Conservation (phyloP, 2,797 vertebrate species). For the Intellagama lesueurii region DNA sequence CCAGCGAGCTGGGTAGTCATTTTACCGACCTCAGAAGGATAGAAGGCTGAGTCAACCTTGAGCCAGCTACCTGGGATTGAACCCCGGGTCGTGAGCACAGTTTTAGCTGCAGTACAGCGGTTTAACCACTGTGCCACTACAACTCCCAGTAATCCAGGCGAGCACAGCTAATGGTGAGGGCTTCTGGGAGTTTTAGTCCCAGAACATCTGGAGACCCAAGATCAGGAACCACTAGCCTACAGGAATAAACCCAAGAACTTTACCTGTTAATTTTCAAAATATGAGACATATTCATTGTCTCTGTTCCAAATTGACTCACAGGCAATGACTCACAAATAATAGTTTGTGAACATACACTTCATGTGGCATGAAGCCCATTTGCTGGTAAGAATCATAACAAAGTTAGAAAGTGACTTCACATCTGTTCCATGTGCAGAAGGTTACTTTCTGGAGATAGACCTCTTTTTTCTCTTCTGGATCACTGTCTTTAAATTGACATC, state of each 20-base stretch:
- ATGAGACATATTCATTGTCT: rapidly evolving
- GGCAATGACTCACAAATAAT: not conserved
- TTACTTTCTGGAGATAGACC: not conserved
- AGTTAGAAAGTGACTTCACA: not conserved
- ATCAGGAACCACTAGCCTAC: not conserved
- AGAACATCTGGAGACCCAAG: no score
- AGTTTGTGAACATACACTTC: not conserved
- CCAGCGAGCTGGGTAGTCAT: no score
- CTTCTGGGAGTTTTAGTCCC: no score
- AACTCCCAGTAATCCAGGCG: no score
- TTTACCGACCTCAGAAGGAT: no score
- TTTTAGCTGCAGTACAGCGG: no score
- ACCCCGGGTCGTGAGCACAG: no score
- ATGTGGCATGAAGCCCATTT: not conserved
- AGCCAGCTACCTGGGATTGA: no score
- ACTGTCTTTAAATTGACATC: not conserved
- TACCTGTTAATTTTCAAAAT: slow-evolving; percentile 27
- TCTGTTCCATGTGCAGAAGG: not conserved
- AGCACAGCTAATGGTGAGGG: no score
- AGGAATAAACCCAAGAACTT: slow-evolving; percentile 15
- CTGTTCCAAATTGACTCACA: not conserved
- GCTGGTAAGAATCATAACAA: slow-evolving; percentile 5
- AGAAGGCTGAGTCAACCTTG: no score
- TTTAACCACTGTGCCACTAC: no score
- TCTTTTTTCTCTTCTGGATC: not conserved